Evolutionary conservation across 1,140 invertebrate genomes (phyloP).

Genomic region (Drosophila gunungcola): DNA sequence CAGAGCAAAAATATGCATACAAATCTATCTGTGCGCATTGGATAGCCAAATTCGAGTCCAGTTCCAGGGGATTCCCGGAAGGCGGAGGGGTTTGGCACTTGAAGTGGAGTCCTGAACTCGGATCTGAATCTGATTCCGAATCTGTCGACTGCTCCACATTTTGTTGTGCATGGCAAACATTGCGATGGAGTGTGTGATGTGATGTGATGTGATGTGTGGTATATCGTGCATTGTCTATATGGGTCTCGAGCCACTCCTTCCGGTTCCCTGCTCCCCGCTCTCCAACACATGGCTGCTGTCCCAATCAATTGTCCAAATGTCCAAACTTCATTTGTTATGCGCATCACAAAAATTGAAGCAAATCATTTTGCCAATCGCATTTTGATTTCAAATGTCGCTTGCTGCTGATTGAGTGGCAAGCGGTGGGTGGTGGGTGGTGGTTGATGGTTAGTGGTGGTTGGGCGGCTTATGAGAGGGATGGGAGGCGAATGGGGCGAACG

Average conservation of each 20-base stretch:
- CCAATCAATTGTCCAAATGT: constrained; percentile 82
- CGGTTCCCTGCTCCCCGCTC: constrained; percentile 1
- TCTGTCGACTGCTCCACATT: constrained; percentile 75
- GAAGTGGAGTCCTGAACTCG: constrained; percentile 56
- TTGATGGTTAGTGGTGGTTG: neutral
- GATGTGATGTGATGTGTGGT: constrained; percentile 31
- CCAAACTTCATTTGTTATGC: constrained; percentile 82
- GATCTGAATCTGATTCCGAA: constrained; percentile 57
- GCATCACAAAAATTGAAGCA: constrained; percentile 83
- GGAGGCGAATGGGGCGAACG: neutral
- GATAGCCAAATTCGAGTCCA: constrained; percentile 61
- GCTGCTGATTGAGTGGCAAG: constrained; percentile 60
- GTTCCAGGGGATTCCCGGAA: constrained; percentile 20
- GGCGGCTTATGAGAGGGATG: neutral
- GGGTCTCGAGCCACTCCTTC: constrained; percentile 35
- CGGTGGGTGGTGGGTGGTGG: constrained; percentile 5
- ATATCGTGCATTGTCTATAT: constrained; percentile 69
- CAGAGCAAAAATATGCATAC: constrained; percentile 81
- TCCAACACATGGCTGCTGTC: constrained; percentile 54
- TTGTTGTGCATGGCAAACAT: constrained; percentile 78
- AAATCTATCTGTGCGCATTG: constrained; percentile 74
- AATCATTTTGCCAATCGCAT: constrained; percentile 83
- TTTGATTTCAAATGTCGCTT: constrained; percentile 80
- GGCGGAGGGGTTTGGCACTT: constrained; percentile 3
- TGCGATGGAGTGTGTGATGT: constrained; percentile 39